Evolutionary conservation across 2,113 vertebrate species (phyloP).

Genomic region (Tenebrosternarchus preto): DNA sequence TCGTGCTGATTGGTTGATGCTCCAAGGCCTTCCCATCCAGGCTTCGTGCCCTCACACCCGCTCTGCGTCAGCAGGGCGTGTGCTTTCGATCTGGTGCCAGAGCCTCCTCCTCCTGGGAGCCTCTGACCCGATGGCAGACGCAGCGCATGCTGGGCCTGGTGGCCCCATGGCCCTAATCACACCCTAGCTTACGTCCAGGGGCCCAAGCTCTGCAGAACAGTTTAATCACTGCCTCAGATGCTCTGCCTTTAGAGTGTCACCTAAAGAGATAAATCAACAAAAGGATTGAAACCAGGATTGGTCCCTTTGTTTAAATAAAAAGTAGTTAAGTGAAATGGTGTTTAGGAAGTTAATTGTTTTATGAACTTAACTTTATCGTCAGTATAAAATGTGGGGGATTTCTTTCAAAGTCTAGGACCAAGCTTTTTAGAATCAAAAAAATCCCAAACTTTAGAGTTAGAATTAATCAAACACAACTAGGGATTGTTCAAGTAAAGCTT

Average conservation of each 20-base stretch:
- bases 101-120: neutral
- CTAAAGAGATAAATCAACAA: neutral
- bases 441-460: neutral
- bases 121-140: neutral
- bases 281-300: too few species aligned
- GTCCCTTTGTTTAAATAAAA: too few species aligned
- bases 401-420: neutral
- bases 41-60: neutral
- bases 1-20: neutral
- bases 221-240: neutral
- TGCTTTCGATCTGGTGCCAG: slow-evolving; percentile 23
- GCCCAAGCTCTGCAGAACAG: neutral
- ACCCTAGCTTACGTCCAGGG: neutral
- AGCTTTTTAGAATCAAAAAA: neutral
- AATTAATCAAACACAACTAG: neutral
- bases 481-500: slow-evolving; percentile 18
- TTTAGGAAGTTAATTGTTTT: too few species aligned
- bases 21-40: neutral
- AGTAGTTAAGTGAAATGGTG: too few species aligned
- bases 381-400: too few species aligned
- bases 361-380: too few species aligned
- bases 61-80: slow-evolving; percentile 17
- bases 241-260: neutral
- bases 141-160: neutral
- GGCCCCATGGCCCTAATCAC: neutral